Evolutionary conservation across 2,113 vertebrate genomes (phyloP).

Genomic region (Orycteropus afer): DNA sequence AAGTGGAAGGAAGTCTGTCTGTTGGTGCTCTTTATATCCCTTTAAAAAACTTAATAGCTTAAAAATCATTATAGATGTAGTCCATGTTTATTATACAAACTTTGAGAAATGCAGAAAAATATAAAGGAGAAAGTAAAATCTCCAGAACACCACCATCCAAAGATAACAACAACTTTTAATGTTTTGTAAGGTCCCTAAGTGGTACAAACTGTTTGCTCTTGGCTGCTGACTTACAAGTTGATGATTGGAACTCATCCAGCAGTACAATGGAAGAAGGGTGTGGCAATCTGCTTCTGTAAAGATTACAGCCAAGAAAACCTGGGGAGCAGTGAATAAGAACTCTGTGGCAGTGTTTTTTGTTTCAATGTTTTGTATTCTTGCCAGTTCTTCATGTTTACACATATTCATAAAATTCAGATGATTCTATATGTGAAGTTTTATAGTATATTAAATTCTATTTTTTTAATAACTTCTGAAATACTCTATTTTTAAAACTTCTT

Average conservation of each 20-base stretch:
- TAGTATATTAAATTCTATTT: neutral
- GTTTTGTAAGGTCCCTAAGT: neutral
- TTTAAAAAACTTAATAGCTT: neutral
- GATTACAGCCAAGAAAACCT: neutral
- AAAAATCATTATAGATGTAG: neutral
- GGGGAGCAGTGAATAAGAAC: neutral
- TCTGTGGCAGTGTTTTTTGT: neutral
- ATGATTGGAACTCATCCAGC: neutral
- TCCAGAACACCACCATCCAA: neutral
- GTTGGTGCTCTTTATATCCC: neutral
- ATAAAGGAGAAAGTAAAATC: neutral
- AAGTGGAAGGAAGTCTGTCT: neutral
- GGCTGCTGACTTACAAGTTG: neutral
- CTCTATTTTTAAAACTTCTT: neutral
- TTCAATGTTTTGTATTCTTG: neutral
- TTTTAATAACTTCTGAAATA: neutral
- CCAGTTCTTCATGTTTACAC: neutral
- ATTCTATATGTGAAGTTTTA: neutral
- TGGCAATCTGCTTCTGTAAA: neutral
- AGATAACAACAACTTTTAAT: neutral
- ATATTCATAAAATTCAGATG: neutral
- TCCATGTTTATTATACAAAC: neutral
- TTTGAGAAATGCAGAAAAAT: conserved; percentile 29
- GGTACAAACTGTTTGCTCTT: neutral
- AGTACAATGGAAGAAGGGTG: neutral